Conservation (phyloP, 2,797 vertebrate species). For the Nasua narica region DNA sequence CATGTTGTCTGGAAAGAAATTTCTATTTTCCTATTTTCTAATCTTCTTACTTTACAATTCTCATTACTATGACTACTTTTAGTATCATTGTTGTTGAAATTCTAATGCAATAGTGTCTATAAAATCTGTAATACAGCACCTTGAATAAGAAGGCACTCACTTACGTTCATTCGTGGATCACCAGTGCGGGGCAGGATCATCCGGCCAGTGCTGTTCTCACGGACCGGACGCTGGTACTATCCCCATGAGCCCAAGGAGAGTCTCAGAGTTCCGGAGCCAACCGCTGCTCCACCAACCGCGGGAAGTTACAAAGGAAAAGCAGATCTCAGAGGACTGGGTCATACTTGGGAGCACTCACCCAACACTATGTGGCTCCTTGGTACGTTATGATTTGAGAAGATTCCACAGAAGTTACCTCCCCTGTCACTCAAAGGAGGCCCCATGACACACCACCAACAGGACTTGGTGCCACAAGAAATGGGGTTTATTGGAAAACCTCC, state of each 20-base stretch:
- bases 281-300: not conserved
- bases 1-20: not conserved
- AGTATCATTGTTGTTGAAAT: not conserved
- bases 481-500: not conserved
- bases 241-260: not conserved
- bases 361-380: not conserved
- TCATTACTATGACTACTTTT: not conserved
- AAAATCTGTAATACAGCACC: not conserved
- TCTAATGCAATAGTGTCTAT: not conserved
- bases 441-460: no score
- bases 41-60: not conserved
- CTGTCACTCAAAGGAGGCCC: not conserved
- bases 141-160: not conserved
- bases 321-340: not conserved
- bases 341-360: not conserved
- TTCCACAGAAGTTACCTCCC: no score
- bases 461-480: not conserved
- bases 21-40: not conserved
- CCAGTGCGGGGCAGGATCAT: not conserved
- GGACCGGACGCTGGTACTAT: not conserved
- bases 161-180: not conserved
- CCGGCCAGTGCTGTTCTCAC: not conserved
- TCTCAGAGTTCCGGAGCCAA: accelerated
- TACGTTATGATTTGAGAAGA: not conserved
- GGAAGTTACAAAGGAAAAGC: not conserved